Evolutionary conservation across 2,797 vertebrate genomes (phyloP), one percentile per base, ranked within the genome.

Genomic region (Notolepis coatsorum): DNA sequence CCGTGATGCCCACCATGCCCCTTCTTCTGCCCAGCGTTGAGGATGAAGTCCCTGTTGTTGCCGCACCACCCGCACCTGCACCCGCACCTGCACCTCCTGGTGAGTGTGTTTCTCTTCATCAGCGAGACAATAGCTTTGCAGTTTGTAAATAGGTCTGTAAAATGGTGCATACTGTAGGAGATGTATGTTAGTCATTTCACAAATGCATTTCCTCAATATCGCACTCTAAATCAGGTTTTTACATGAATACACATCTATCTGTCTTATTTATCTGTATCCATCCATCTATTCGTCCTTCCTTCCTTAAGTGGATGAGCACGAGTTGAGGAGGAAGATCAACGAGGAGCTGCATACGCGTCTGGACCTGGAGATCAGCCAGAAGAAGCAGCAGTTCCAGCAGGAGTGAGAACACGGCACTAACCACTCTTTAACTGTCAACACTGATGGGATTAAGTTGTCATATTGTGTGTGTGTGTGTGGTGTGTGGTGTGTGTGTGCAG

Each of bases 291-390:
- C n/a, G 0, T 12, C 65, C 0, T 18, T 68, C 49, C 53, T 71
- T 61, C 63, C 65, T 68, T 65, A 76, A 70, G 84, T 77, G 33
- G 6, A 68, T 21, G 91, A 92, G 52, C 78, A 87, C 3, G 62
- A 84, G 5, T 23, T 91, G 75, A 87, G 76, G 65, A 68, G 65
- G 70, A 69, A 79, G 37, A 88, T 92, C 66, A 79, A 66, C 67
- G 85, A 74, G 9, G 84, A 90, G 71, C 70, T 92, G 48, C 80
- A 81, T 72, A 80, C 51, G 61, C 70, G 71, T 46, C 75, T 92
- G 68, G 73, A 83, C 64, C 84, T 90, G 41, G 89, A 92, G 71
- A 84, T 90, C 50, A 68, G 39, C 46, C 78, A 73, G 72, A 87
- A 33, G 78, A 81, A 79, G 63, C 62, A 70, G 41, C 75, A 82